A percentile compares a stretch with the other conserved stretches of the same genome.
Evolutionary conservation across 2,113 vertebrate genomes (phyloP).

Genomic region (Sorex araneus): DNA sequence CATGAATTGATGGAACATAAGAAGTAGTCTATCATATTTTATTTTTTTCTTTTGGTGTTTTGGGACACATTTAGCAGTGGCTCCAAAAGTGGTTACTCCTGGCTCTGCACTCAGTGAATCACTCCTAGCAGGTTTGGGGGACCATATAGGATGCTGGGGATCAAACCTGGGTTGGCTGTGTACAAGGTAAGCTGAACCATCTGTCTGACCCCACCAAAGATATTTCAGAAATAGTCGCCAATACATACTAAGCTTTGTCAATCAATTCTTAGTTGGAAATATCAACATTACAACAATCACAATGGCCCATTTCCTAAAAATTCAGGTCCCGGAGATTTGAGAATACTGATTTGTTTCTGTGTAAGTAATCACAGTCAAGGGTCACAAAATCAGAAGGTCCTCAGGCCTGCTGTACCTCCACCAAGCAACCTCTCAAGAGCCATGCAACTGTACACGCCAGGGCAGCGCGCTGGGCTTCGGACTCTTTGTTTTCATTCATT

Average conservation of each 20-base stretch:
- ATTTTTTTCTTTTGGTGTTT: no score
- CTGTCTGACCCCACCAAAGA: no score
- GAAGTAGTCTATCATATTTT: background rate
- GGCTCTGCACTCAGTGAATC: no score
- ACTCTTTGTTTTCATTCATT: slow-evolving; percentile 17
- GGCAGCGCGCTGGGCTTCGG: background rate
- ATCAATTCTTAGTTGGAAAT: slow-evolving; percentile 10
- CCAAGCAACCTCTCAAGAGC: background rate
- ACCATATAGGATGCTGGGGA: no score
- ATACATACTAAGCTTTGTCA: background rate
- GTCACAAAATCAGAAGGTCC: background rate
- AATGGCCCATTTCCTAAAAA: background rate
- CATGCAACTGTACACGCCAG: background rate
- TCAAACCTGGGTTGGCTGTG: no score
- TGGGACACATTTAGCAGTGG: no score
- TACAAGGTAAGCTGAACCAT: no score
- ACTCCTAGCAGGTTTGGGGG: no score
- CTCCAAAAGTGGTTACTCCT: no score
- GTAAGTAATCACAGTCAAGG: background rate
- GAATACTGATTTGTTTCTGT: background rate
- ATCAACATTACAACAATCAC: background rate
- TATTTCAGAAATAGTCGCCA: slow-evolving; percentile 37
- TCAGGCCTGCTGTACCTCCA: background rate
- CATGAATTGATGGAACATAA: background rate
- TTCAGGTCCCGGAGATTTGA: background rate